Evolutionary conservation across 2,113 vertebrate species (phyloP).

Genomic region (Elachura formosa): DNA sequence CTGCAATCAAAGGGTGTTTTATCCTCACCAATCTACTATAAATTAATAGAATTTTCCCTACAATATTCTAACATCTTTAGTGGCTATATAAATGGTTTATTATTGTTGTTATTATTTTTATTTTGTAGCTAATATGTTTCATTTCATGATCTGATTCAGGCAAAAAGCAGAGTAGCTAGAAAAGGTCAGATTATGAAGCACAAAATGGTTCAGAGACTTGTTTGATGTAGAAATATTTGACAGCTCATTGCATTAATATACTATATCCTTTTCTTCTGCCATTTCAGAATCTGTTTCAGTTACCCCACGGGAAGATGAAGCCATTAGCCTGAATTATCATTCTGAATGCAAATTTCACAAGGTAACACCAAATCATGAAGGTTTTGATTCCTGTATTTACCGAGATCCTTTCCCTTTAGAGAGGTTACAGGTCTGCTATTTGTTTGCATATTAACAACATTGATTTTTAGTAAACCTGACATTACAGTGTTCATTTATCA

Average conservation of each 20-base stretch:
- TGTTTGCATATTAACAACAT: conserved; percentile 18
- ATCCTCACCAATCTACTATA: conserved; percentile 47
- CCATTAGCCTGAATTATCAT: conserved; percentile 71
- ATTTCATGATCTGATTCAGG: background rate
- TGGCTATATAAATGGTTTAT: background rate
- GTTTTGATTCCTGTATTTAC: conserved; percentile 26
- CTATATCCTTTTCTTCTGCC: conserved; percentile 64
- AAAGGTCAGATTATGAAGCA: conserved; percentile 51
- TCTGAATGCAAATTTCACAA: conserved; percentile 66
- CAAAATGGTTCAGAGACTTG: conserved; percentile 41
- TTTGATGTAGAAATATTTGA: conserved; percentile 70
- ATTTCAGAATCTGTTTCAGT: conserved; percentile 67
- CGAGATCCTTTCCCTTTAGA: background rate
- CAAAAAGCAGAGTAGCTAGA: background rate
- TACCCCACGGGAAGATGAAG: conserved; percentile 58
- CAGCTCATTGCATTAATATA: conserved; percentile 75
- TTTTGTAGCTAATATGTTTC: background rate
- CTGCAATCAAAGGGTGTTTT: conserved; percentile 67
- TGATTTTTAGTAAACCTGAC: background rate
- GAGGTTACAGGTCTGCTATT: conserved; percentile 16
- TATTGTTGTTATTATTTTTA: background rate
- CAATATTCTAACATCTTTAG: conserved; percentile 49
- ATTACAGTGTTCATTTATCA: conserved; percentile 2
- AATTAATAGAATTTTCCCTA: conserved; percentile 57
- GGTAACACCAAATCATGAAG: conserved; percentile 45